Conservation (phyloP, 1,140 invertebrate genomes). For the Anoplophora glabripennis region DNA sequence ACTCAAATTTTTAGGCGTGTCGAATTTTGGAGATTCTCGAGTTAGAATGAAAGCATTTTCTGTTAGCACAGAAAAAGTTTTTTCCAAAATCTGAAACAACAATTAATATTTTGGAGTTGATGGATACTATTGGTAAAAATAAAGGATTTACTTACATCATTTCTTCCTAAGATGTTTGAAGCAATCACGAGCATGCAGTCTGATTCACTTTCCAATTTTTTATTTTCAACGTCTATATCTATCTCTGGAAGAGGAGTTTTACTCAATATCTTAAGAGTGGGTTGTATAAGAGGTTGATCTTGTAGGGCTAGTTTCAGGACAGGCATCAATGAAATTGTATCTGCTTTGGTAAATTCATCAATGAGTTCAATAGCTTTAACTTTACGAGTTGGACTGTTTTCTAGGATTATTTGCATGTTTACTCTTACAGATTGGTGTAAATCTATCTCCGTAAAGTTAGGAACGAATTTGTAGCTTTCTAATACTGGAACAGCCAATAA, state of each 20-base stretch:
- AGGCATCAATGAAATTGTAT: conserved; percentile 54
- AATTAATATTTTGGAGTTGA: no score
- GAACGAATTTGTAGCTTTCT: conserved; percentile 74
- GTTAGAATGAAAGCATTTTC: conserved; percentile 54
- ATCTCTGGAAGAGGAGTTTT: conserved; percentile 45
- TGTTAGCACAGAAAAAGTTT: conserved; percentile 46
- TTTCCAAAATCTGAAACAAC: conserved; percentile 45
- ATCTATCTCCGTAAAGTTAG: conserved; percentile 55
- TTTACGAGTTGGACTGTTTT: conserved; percentile 68
- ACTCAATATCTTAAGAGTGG: conserved; percentile 53
- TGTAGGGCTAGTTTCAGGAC: conserved; percentile 57
- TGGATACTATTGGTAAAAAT: no score
- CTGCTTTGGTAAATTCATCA: conserved; percentile 53
- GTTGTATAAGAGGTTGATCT: conserved; percentile 60
- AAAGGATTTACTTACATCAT: conserved; percentile 7
- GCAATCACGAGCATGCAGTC: conserved; percentile 58
- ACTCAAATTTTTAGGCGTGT: conserved; percentile 14
- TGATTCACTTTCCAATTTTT: conserved; percentile 57
- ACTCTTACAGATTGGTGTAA: conserved; percentile 51
- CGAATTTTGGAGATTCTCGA: conserved; percentile 47
- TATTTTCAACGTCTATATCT: conserved; percentile 60
- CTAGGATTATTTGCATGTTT: conserved; percentile 70
- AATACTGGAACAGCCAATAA: conserved; percentile 64
- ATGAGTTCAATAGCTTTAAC: conserved; percentile 71
- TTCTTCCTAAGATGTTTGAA: conserved; percentile 47